These are phyloP conservation scores for Andricus quercusramuli DNA, from an alignment of 2,888 invertebrate genomes.

Conservation along the genomic window DNA sequence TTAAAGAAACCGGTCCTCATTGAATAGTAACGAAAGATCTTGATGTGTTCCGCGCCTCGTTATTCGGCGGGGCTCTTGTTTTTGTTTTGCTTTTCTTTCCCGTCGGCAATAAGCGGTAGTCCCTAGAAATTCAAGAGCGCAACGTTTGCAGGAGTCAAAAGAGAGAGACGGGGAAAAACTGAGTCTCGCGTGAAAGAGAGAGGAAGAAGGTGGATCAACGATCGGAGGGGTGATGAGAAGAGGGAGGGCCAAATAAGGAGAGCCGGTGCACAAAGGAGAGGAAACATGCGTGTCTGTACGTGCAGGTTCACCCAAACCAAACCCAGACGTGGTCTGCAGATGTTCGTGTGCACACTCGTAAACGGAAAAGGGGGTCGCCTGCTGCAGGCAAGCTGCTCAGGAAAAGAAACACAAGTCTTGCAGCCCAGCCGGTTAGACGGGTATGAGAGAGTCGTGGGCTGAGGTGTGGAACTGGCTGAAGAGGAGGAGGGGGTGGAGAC, in stretches of 20 bases:
- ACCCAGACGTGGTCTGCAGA: slow-evolving; percentile 30
- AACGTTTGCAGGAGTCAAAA: slow-evolving; percentile 3
- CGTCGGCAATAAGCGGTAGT: slow-evolving; percentile 33
- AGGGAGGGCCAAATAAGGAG: slow-evolving; percentile 66
- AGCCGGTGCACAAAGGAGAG: slow-evolving; percentile 68
- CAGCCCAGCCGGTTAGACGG: slow-evolving; percentile 48
- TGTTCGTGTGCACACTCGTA: slow-evolving; percentile 48
- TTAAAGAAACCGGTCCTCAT: slow-evolving; percentile 36
- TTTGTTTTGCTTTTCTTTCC: slow-evolving; percentile 39
- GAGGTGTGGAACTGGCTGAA: slow-evolving; percentile 49
- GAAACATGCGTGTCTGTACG: slow-evolving; percentile 59
- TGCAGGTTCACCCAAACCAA: slow-evolving; percentile 54
- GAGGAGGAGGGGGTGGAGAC: slow-evolving; percentile 40
- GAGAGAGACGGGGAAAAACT: slow-evolving; percentile 11
- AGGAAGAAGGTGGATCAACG: slow-evolving; percentile 44
- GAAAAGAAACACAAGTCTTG: slow-evolving; percentile 58
- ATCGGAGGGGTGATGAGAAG: slow-evolving; percentile 50
- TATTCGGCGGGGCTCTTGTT: slow-evolving; percentile 29
- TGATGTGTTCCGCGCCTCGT: slow-evolving; percentile 34
- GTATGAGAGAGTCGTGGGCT: slow-evolving; percentile 51
- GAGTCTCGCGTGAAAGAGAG: neutral
- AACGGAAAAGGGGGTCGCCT: slow-evolving; percentile 64
- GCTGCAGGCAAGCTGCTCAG: slow-evolving; percentile 61
- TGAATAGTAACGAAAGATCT: slow-evolving; percentile 39
- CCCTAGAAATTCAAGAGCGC: slow-evolving; percentile 4